These are phyloP conservation scores for Catamblyrhynchus diadema DNA, from an alignment of 2,797 vertebrate genomes.

Conservation along the genomic window DNA sequence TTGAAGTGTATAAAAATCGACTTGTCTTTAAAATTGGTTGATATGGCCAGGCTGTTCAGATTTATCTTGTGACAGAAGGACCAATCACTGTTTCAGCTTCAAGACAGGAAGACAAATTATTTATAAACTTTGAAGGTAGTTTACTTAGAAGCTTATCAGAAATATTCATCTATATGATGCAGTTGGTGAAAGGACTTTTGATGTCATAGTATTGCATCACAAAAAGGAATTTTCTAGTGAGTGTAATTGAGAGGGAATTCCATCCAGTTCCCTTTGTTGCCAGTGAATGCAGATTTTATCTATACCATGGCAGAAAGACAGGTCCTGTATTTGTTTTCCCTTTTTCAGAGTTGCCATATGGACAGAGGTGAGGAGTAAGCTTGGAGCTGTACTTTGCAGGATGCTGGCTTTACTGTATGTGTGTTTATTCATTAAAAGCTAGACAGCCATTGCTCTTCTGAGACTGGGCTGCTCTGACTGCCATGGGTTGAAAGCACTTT, in stretches of 20 bases:
- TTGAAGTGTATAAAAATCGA: background rate
- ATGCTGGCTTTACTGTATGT: fast-evolving
- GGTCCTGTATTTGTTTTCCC: background rate
- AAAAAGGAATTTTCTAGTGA: background rate
- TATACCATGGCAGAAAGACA: background rate
- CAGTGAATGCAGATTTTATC: background rate
- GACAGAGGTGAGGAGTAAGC: background rate
- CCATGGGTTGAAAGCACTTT: background rate
- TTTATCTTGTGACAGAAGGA: background rate
- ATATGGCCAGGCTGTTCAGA: background rate
- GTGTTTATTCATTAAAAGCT: background rate
- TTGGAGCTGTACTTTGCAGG: background rate
- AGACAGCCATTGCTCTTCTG: too few relatives aligned
- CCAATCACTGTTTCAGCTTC: background rate
- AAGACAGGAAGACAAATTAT: background rate
- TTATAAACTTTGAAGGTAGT: background rate
- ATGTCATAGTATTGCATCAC: background rate
- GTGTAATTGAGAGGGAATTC: background rate
- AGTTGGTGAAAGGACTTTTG: background rate
- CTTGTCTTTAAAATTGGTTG: background rate
- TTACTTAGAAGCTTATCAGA: background rate
- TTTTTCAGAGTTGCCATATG: background rate
- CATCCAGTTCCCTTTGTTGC: background rate
- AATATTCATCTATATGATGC: background rate
- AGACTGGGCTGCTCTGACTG: background rate